These are phyloP conservation scores for Thera obeliscata DNA, from an alignment of 2,888 invertebrate genomes.

Conservation along the genomic window DNA sequence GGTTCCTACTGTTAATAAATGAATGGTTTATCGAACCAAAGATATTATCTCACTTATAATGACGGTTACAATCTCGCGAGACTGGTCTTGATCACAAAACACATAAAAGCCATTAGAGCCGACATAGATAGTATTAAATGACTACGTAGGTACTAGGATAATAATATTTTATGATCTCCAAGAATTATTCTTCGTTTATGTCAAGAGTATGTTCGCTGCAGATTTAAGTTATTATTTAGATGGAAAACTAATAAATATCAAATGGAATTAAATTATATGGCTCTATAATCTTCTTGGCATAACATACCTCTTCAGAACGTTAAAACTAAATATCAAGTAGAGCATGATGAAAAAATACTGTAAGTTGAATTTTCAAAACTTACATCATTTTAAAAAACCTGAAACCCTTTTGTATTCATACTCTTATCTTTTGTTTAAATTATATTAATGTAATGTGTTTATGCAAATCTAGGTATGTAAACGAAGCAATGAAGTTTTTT, in stretches of 20 bases:
- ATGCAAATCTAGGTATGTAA: too few species aligned
- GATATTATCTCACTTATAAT: conserved; percentile 18
- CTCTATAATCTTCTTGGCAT: too few species aligned
- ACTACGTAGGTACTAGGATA: background rate
- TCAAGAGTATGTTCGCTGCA: background rate
- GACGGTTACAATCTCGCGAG: conserved; percentile 19
- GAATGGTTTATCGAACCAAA: conserved; percentile 15
- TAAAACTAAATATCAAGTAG: too few species aligned
- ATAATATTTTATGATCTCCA: background rate
- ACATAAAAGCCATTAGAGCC: conserved; percentile 23
- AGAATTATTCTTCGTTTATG: background rate
- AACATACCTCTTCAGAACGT: too few species aligned
- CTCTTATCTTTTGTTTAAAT: too few species aligned
- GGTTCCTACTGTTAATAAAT: conserved; percentile 18
- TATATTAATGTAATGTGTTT: too few species aligned
- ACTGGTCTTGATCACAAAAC: conserved; percentile 23
- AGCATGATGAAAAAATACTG: too few species aligned
- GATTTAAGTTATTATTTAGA: background rate
- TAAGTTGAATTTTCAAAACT: too few species aligned
- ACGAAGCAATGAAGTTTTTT: too few species aligned
- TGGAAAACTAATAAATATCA: background rate
- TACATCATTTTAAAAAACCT: too few species aligned
- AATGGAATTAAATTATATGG: background rate
- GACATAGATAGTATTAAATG: conserved; percentile 6
- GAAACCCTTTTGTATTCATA: too few species aligned